These are phyloP conservation scores for Pteronura brasiliensis DNA, from an alignment of 2,113 vertebrate species.

Conservation along the genomic window DNA sequence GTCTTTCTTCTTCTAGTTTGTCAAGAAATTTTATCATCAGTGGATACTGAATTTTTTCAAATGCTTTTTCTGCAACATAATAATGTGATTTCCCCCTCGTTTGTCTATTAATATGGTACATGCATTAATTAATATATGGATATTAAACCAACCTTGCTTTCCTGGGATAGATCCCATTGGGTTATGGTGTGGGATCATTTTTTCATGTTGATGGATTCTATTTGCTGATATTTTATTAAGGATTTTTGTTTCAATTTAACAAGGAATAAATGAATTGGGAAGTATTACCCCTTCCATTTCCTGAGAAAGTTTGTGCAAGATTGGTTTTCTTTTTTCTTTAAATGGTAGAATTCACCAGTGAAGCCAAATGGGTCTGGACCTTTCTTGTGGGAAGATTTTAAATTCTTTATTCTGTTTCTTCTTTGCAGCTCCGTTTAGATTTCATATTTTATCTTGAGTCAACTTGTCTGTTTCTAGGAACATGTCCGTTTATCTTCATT, in stretches of 20 bases:
- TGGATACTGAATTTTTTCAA: not conserved
- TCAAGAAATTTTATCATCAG: not conserved
- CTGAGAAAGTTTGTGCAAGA: not conserved
- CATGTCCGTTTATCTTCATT: not conserved
- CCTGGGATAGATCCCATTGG: not conserved
- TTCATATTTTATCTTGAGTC: not conserved
- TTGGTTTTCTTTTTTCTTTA: not conserved
- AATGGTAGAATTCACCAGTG: not conserved
- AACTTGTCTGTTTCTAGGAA: not conserved
- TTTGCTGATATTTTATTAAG: not conserved
- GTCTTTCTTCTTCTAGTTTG: not conserved
- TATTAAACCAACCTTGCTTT: not conserved
- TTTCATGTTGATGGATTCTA: not conserved
- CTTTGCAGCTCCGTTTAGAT: not conserved
- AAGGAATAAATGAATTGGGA: not conserved
- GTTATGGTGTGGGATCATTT: not conserved
- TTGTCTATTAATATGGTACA: not conserved
- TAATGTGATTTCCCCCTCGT: fast-evolving
- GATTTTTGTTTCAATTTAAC: not conserved
- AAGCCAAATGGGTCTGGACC: not conserved
- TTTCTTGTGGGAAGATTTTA: not conserved
- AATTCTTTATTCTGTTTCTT: not conserved
- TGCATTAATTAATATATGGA: not conserved
- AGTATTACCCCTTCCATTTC: not conserved
- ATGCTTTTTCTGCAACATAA: not conserved